Conservation (phyloP, 2,888 invertebrate genomes). For the Stenodema calcarata region DNA sequence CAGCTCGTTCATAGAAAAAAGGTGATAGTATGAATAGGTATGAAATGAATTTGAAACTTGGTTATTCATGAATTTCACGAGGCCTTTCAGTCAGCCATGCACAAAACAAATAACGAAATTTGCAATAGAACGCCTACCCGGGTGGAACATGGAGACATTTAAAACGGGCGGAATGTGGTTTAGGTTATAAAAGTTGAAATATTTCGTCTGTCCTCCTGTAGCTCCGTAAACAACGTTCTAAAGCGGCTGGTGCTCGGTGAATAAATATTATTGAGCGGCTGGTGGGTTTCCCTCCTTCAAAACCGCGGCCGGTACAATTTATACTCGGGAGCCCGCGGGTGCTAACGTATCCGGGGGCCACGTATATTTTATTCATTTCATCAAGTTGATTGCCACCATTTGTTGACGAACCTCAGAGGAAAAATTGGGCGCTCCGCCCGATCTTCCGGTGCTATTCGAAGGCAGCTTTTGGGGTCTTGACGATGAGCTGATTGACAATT, state of each 20-base stretch:
- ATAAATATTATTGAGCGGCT: not conserved
- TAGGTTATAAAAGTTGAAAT: not conserved
- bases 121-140: too few species aligned
- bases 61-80: too few species aligned
- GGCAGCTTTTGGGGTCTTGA: too few species aligned
- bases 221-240: not conserved
- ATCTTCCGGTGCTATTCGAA: too few species aligned
- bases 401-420: not conserved
- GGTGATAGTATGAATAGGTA: too few species aligned
- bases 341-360: not conserved
- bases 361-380: conserved; percentile 2
- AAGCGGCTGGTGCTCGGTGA: not conserved
- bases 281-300: not conserved
- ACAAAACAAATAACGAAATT: too few species aligned
- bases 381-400: not conserved
- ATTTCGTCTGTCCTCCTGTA: not conserved
- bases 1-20: too few species aligned
- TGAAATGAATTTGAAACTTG: too few species aligned
- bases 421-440: not conserved
- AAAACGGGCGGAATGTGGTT: not conserved
- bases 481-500: too few species aligned
- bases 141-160: not conserved
- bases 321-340: not conserved
- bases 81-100: too few species aligned
- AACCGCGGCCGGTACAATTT: not conserved